These are phyloP conservation scores for Ichneumoninae sp. DNA, from an alignment of 2,888 invertebrate species.

Conservation along the genomic window DNA sequence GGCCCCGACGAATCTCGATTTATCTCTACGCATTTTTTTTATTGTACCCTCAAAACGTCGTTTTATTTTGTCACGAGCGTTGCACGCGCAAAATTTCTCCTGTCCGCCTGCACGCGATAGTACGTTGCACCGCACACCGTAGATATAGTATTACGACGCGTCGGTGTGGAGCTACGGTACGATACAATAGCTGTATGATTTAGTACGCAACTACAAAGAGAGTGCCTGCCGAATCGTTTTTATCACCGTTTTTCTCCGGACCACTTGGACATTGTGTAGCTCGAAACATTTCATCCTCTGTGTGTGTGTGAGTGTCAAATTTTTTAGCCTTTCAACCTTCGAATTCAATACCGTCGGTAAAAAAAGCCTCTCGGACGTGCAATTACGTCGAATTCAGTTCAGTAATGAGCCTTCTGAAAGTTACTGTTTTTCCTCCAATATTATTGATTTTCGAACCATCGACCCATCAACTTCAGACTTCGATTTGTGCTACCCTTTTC, in stretches of 20 bases:
- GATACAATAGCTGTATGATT: constrained; percentile 1
- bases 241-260: constrained; percentile 6
- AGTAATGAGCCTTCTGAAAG: not conserved
- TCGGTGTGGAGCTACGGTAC: not conserved
- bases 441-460: not conserved
- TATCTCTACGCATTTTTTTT: constrained; percentile 25
- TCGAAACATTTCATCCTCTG: not conserved
- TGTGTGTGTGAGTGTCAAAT: not conserved
- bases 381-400: not conserved
- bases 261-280: not conserved
- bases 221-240: constrained; percentile 14
- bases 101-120: not conserved
- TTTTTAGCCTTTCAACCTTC: not conserved
- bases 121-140: not conserved
- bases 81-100: constrained; percentile 13
- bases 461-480: not conserved
- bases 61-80: constrained; percentile 20
- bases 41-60: constrained; percentile 27
- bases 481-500: too few species aligned
- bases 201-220: not conserved
- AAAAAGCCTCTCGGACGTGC: not conserved
- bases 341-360: not conserved
- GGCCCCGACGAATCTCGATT: constrained; percentile 19
- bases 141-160: not conserved
- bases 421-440: not conserved